A percentile compares a stretch with the other conserved stretches of the same genome.
Conservation (phyloP, 35 echinoderm and acorn worm species). For the Ptychodera flava region DNA sequence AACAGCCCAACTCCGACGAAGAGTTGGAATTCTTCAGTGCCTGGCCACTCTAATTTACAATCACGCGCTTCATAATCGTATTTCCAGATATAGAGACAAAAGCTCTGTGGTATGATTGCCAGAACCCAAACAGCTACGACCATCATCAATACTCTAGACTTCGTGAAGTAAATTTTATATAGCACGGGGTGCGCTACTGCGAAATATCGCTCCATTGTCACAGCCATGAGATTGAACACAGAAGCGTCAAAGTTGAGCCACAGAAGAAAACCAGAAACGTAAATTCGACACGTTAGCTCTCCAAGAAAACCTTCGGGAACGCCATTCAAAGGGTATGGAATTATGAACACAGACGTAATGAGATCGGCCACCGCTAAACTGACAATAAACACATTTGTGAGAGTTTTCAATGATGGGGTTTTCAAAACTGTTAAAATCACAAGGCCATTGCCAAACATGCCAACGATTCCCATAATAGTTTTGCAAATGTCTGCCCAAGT, state of each 20-base stretch:
- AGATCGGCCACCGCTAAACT: too few species aligned
- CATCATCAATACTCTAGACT: conserved; percentile 47
- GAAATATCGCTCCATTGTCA: conserved; percentile 82
- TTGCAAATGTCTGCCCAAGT: too few species aligned
- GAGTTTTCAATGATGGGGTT: too few species aligned
- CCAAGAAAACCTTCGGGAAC: conserved; percentile 57
- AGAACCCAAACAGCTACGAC: conserved; percentile 61
- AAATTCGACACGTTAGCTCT: conserved; percentile 58
- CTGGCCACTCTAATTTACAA: conserved; percentile 58
- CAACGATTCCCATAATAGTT: too few species aligned
- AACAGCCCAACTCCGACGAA: conserved; percentile 68
- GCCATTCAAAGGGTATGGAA: too few species aligned
- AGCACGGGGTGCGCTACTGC: conserved; percentile 62
- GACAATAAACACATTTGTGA: too few species aligned
- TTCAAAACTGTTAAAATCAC: too few species aligned
- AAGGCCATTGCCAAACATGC: too few species aligned
- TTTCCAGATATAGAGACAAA: conserved; percentile 67
- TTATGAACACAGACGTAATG: too few species aligned
- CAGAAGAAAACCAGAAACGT: conserved; percentile 80
- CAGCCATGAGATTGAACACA: conserved; percentile 60
- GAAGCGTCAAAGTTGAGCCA: conserved; percentile 86
- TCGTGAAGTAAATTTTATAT: conserved; percentile 60
- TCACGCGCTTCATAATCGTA: conserved; percentile 36
- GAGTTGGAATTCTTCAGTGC: conserved; percentile 41
- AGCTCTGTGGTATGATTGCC: conserved; percentile 67